Percentiles rank a stretch among this genome's conserved stretches.
Evolutionary conservation across 2,113 vertebrate species (phyloP).

Genomic region (Myiozetetes cayanensis): DNA sequence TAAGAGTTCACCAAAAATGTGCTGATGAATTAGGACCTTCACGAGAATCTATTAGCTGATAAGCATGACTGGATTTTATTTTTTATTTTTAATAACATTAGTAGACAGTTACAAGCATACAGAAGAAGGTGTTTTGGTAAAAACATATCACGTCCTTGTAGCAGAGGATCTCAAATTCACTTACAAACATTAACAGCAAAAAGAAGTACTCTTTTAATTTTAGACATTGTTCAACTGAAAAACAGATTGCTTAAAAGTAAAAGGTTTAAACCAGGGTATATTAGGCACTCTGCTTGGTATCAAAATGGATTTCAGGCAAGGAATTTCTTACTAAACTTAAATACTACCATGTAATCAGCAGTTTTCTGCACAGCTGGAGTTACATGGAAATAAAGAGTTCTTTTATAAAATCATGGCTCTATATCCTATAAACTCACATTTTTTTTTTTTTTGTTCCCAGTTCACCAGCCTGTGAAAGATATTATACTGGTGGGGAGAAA

Average conservation of each 20-base stretch:
- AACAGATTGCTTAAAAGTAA: background rate
- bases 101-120: background rate
- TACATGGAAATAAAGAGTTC: constrained; percentile 5
- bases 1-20: background rate
- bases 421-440: background rate
- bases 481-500: background rate
- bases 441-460: background rate
- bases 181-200: background rate
- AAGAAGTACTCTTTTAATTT: background rate
- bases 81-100: background rate
- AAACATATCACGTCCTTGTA: background rate
- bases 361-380: constrained; percentile 23
- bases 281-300: background rate
- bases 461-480: background rate
- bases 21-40: background rate
- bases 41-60: background rate
- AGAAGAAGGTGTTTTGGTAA: background rate
- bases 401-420: background rate
- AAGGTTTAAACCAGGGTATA: background rate
- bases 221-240: background rate
- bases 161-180: background rate
- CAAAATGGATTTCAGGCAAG: background rate
- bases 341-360: constrained; percentile 18
- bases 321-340: constrained; percentile 32
- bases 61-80: background rate